Percentiles rank a stretch among this genome's conserved stretches.
These are phyloP conservation scores for Verasper variegatus DNA, from an alignment of 2,113 vertebrate genomes.

Conservation along the genomic window DNA sequence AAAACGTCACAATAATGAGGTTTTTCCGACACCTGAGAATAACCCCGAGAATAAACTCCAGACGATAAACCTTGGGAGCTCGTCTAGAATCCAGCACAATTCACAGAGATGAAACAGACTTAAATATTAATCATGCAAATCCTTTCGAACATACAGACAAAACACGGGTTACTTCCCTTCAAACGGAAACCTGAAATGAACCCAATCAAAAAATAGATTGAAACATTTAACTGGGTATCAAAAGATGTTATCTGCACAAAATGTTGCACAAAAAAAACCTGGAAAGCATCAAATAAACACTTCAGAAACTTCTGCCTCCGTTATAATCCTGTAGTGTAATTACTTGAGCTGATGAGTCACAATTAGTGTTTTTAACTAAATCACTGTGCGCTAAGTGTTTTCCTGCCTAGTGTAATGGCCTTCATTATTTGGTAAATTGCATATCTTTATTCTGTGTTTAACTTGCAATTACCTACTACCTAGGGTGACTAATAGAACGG, in stretches of 20 bases:
- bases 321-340: constrained; percentile 2
- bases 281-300: neutral
- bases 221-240: neutral
- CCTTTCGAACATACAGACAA: neutral
- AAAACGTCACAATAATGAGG: neutral
- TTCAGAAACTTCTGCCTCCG: neutral
- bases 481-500: constrained; percentile 16
- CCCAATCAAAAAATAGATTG: neutral
- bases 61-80: neutral
- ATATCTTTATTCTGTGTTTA: constrained; percentile 5
- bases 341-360: constrained; percentile 25
- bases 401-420: constrained; percentile 13
- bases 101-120: neutral
- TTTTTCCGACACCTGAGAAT: constrained; percentile 1
- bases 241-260: neutral
- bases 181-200: neutral
- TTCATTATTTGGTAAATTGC: constrained; percentile 31
- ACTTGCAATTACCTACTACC: constrained; percentile 6
- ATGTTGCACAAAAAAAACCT: too few species aligned
- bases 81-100: neutral
- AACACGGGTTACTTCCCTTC: neutral
- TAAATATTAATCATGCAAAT: neutral
- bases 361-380: constrained; percentile 19
- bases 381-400: constrained; percentile 16
- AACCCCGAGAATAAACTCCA: neutral